These are phyloP conservation scores for Heterohyrax brucei DNA, from an alignment of 2,797 vertebrate genomes.

Conservation along the genomic window DNA sequence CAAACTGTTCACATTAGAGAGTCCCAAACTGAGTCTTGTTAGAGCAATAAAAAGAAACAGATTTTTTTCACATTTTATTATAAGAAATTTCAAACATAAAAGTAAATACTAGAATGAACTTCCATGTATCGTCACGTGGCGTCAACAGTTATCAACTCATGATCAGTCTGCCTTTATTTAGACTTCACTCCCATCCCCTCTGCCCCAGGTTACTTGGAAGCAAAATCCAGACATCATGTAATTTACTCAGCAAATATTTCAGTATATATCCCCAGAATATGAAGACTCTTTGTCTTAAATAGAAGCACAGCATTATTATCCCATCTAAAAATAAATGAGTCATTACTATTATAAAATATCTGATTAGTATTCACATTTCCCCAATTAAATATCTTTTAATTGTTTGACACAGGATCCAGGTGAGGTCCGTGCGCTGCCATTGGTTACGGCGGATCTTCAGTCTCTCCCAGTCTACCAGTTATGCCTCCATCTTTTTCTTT, in stretches of 20 bases:
- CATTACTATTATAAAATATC: neutral
- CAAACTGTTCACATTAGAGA: neutral
- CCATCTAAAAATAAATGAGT: neutral
- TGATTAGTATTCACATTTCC: neutral
- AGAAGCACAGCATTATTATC: neutral
- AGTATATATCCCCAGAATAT: neutral
- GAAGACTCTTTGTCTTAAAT: neutral
- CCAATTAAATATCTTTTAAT: neutral
- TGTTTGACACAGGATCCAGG: neutral
- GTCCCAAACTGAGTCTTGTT: constrained; percentile 11
- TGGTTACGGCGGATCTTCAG: neutral
- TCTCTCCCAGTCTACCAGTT: constrained; percentile 19
- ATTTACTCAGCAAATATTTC: constrained; percentile 53
- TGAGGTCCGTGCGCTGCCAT: neutral
- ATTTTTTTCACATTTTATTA: neutral
- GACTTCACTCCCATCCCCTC: neutral
- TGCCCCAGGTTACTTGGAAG: constrained; percentile 33
- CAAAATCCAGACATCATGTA: neutral
- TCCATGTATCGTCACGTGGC: neutral
- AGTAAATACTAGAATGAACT: neutral
- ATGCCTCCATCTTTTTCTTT: constrained; percentile 5
- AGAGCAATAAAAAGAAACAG: neutral
- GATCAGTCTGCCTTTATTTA: neutral
- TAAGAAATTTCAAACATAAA: constrained; percentile 19
- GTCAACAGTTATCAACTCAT: neutral